These are phyloP conservation scores for Cistogaster globosa DNA, from an alignment of 2,888 invertebrate species.

Conservation along the genomic window DNA sequence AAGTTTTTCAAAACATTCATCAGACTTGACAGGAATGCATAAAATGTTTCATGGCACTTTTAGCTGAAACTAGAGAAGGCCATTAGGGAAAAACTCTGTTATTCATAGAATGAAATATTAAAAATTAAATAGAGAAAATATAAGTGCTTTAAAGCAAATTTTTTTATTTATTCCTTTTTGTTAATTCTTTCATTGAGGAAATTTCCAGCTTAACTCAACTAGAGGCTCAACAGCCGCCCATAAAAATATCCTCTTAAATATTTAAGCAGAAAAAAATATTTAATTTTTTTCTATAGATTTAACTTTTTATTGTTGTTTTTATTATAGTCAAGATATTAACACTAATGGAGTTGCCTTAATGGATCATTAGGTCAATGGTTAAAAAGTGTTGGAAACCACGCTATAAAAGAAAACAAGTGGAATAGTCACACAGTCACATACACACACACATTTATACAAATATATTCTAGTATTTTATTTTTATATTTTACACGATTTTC, in stretches of 20 bases:
- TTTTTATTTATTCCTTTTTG: slow-evolving; percentile 6
- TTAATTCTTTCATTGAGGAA: background rate
- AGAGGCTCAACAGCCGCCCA: slow-evolving; percentile 2
- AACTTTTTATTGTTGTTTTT: slow-evolving; percentile 49
- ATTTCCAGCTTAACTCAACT: background rate
- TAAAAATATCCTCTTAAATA: background rate
- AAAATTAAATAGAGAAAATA: slow-evolving; percentile 18
- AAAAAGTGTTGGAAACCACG: slow-evolving; percentile 65
- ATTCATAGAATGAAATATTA: slow-evolving; percentile 6
- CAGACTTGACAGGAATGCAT: slow-evolving; percentile 69
- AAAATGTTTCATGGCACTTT: slow-evolving; percentile 67
- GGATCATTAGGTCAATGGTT: slow-evolving; percentile 80
- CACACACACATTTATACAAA: background rate
- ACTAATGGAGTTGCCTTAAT: slow-evolving; percentile 78
- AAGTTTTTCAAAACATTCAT: slow-evolving; percentile 65
- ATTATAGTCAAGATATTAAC: slow-evolving; percentile 76
- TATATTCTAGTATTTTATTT: slow-evolving; percentile 52
- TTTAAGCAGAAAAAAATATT: background rate
- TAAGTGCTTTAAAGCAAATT: slow-evolving; percentile 8
- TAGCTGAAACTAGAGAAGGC: slow-evolving; percentile 24
- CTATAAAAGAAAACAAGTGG: slow-evolving; percentile 39
- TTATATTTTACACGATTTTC: slow-evolving; percentile 60
- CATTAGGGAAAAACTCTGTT: slow-evolving; percentile 10
- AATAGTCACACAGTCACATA: too few relatives aligned
- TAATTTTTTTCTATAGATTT: slow-evolving; percentile 48